phyloP scores from a whole-genome alignment of 37 sponge, comb jelly and placozoan genomes.

The Agelas oroides region DNA sequence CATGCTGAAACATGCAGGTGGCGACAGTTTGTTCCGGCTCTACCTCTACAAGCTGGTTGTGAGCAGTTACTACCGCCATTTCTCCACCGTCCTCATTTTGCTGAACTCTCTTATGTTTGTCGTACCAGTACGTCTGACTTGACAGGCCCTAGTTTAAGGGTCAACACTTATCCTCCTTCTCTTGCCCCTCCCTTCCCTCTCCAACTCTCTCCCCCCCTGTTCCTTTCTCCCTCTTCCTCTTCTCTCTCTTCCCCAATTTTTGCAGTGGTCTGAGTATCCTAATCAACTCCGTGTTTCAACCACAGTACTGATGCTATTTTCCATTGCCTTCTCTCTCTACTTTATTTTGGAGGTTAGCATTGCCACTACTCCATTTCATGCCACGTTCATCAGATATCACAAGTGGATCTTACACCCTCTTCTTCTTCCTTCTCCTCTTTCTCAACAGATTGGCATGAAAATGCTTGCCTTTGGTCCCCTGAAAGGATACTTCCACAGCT shows the following conservation, averaged over 20 bases:
- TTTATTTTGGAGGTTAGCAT: constrained; percentile 58
- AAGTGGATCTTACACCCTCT: not conserved
- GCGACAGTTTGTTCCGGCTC: constrained; percentile 29
- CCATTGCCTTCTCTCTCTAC: constrained; percentile 26
- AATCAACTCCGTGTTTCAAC: not conserved
- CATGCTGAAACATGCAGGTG: not conserved
- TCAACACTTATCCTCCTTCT: too few species aligned
- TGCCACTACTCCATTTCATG: not conserved
- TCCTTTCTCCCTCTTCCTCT: not conserved
- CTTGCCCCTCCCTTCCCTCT: too few species aligned
- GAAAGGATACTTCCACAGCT: constrained; percentile 60
- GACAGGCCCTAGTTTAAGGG: too few species aligned
- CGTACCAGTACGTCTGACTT: constrained; percentile 32
- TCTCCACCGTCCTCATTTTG: constrained; percentile 24
- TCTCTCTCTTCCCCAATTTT: not conserved
- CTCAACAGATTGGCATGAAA: constrained; percentile 40
- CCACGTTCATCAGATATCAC: too few species aligned
- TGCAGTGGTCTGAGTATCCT: constrained; percentile 9
- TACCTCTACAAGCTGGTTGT: constrained; percentile 48
- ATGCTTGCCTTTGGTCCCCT: constrained; percentile 53
- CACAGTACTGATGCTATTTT: constrained; percentile 1
- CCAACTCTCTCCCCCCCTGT: too few species aligned
- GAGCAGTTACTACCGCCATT: constrained; percentile 4
- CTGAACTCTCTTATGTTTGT: constrained; percentile 34
- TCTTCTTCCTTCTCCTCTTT: not conserved